Conservation (phyloP, 2,888 invertebrate species). For the Alentia gelatinosa region DNA sequence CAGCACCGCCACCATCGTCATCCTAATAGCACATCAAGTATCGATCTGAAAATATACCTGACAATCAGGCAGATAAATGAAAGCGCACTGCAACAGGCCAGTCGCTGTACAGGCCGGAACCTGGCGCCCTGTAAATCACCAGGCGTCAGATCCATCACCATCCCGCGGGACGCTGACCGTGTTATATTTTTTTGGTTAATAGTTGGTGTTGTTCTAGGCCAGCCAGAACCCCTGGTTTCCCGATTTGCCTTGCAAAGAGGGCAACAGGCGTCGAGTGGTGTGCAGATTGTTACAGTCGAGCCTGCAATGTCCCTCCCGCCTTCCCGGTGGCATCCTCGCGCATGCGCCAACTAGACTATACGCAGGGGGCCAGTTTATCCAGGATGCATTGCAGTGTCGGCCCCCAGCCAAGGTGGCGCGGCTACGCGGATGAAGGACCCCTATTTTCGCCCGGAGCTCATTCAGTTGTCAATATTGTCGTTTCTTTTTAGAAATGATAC, state of each 20-base stretch:
- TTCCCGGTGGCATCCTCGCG: background rate
- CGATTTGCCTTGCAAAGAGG: background rate
- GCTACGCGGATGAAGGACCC: background rate
- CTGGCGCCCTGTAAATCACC: too few species aligned
- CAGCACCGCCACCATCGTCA: too few species aligned
- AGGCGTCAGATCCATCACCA: too few species aligned
- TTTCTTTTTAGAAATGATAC: too few species aligned
- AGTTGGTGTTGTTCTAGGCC: too few species aligned
- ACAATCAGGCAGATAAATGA: background rate
- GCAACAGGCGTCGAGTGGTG: background rate
- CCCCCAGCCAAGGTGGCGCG: background rate
- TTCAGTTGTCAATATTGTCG: too few species aligned
- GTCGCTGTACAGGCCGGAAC: too few species aligned
- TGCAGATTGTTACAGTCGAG: background rate
- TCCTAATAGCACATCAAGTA: background rate
- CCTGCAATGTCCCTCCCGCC: background rate
- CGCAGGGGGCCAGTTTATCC: background rate
- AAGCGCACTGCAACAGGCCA: too few species aligned
- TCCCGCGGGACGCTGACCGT: too few species aligned
- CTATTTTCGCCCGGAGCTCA: background rate
- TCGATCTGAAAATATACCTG: slow-evolving; percentile 5
- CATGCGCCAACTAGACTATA: background rate
- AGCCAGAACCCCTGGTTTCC: background rate
- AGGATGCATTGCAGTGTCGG: background rate
- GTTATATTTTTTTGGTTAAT: too few species aligned